These are phyloP conservation scores for Odontomyia ornata DNA, from an alignment of 2,888 invertebrate genomes.

Conservation along the genomic window DNA sequence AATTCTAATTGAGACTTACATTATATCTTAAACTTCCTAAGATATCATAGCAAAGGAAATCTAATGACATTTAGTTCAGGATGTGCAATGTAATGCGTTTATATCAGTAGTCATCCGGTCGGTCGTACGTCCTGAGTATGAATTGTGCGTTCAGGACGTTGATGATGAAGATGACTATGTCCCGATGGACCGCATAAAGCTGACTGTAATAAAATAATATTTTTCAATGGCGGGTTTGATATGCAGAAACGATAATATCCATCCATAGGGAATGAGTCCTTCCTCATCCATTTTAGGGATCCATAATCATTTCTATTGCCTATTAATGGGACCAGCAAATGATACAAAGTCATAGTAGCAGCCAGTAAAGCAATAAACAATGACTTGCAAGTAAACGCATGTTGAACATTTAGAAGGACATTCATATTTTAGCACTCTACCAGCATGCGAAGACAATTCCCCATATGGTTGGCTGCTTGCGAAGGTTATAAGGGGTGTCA, in stretches of 20 bases:
- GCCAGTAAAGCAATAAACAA: constrained; percentile 19
- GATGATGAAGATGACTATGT: constrained; percentile 13
- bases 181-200: constrained; percentile 34
- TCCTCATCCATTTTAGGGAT: constrained; percentile 36
- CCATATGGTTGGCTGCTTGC: background rate
- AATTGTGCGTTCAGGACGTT: background rate
- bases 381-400: constrained; percentile 15
- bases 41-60: constrained; percentile 23
- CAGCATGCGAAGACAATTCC: background rate
- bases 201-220: constrained; percentile 47
- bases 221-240: constrained; percentile 46
- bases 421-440: background rate
- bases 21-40: background rate
- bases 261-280: constrained; percentile 32
- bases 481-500: constrained; percentile 44
- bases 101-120: constrained; percentile 20
- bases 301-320: constrained; percentile 34
- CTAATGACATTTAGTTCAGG: constrained; percentile 47
- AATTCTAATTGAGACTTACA: constrained; percentile 26
- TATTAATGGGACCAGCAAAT: constrained; percentile 43
- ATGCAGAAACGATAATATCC: constrained; percentile 43
- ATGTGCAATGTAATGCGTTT: constrained; percentile 36
- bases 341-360: background rate
- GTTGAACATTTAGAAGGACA: background rate
- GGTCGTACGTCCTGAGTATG: constrained; percentile 10